Evolutionary conservation across 2,113 vertebrate genomes (phyloP).

Genomic region (Dasyprocta punctata): DNA sequence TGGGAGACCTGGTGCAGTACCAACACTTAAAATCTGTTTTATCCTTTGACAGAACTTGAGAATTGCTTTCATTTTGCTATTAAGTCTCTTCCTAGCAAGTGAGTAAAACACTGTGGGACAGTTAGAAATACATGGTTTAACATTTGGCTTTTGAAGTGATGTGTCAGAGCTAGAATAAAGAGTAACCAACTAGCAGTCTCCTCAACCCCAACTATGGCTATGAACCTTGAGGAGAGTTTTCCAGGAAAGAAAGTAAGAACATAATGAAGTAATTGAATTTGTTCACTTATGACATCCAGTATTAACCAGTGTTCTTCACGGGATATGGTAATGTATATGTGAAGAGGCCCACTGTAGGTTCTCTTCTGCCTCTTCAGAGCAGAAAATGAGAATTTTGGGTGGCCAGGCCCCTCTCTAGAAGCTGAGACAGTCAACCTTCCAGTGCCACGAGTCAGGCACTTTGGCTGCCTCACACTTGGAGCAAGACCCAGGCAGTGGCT

Average conservation of each 20-base stretch:
- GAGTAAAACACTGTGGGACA: neutral
- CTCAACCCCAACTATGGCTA: neutral
- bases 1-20: neutral
- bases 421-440: neutral
- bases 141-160: neutral
- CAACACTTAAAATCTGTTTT: neutral
- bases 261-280: neutral
- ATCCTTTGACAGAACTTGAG: neutral
- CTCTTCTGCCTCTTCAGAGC: neutral
- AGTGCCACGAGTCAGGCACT: neutral
- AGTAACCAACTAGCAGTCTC: neutral
- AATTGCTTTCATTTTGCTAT: neutral
- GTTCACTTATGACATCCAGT: neutral
- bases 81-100: neutral
- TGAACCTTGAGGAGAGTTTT: neutral
- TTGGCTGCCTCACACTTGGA: neutral
- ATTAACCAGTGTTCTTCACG: neutral
- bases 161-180: neutral
- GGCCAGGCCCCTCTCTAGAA: neutral
- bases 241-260: neutral
- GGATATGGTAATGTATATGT: neutral
- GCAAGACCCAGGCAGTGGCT: neutral
- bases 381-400: neutral
- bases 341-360: neutral
- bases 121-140: neutral